These are phyloP conservation scores for Drosophila santomea DNA, from an alignment of 1,140 invertebrate genomes.

Conservation along the genomic window DNA sequence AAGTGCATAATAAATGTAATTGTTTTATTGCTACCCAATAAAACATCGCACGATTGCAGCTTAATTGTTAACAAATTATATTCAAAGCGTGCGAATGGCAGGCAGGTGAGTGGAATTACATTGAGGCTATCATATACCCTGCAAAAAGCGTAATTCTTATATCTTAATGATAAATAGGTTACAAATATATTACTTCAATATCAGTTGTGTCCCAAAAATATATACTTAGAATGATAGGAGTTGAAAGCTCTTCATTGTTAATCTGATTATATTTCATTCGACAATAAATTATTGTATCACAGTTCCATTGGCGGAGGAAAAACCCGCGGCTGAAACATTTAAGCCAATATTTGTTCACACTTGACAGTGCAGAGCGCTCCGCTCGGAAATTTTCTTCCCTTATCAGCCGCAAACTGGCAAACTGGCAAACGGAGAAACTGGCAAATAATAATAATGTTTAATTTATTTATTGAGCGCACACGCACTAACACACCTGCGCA, in stretches of 20 bases:
- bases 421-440: conserved; percentile 35
- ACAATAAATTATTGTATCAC: background rate
- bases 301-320: background rate
- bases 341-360: conserved; percentile 13
- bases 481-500: conserved; percentile 13
- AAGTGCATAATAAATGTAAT: conserved; percentile 51
- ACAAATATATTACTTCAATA: too few species aligned
- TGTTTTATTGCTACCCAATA: conserved; percentile 54
- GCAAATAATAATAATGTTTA: conserved; percentile 67
- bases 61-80: conserved; percentile 75
- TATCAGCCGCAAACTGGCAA: conserved; percentile 56
- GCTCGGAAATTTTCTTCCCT: conserved; percentile 29
- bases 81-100: conserved; percentile 17
- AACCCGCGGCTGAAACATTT: background rate
- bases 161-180: too few species aligned
- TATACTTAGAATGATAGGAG: too few species aligned
- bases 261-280: background rate
- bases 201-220: too few species aligned
- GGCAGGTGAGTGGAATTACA: background rate
- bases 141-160: background rate
- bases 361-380: conserved; percentile 5
- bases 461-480: conserved; percentile 75
- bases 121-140: too few species aligned
- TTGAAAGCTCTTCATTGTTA: too few species aligned
- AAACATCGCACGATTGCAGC: conserved; percentile 47